These are phyloP conservation scores for Paedocypris sp. DNA, from an alignment of 2,113 vertebrate species.

Conservation along the genomic window DNA sequence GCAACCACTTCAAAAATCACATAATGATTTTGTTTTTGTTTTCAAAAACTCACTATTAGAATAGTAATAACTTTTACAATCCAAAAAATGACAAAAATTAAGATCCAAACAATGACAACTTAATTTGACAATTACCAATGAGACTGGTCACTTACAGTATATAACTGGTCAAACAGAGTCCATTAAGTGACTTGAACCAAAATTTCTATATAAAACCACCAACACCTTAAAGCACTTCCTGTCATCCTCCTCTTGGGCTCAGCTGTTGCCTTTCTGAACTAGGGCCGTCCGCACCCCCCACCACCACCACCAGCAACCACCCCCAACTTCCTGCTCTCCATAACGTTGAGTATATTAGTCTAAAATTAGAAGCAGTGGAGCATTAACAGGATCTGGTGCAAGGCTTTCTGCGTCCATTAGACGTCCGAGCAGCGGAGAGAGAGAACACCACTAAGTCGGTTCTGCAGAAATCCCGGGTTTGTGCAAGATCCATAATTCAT, in stretches of 20 bases:
- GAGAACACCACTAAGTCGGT: slow-evolving; percentile 34
- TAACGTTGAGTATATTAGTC: slow-evolving; percentile 41
- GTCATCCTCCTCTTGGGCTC: slow-evolving; percentile 20
- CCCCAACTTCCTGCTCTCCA: slow-evolving; percentile 10
- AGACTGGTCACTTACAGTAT: too few relatives aligned
- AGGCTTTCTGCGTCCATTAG: slow-evolving; percentile 47
- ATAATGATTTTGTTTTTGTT: too few relatives aligned
- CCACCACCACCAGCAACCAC: neutral
- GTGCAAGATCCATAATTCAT: slow-evolving; percentile 46
- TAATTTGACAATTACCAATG: too few relatives aligned
- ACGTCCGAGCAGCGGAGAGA: slow-evolving; percentile 6
- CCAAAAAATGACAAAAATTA: too few relatives aligned
- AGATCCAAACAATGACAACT: too few relatives aligned
- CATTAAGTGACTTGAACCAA: too few relatives aligned
- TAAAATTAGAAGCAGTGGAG: slow-evolving; percentile 38
- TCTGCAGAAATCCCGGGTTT: slow-evolving; percentile 16
- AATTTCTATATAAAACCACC: too few relatives aligned
- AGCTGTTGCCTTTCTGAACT: neutral
- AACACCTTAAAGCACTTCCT: neutral
- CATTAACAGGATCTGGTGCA: slow-evolving; percentile 39
- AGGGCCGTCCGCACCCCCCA: slow-evolving; percentile 3
- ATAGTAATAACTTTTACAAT: too few relatives aligned
- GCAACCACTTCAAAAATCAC: too few relatives aligned
- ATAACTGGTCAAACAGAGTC: too few relatives aligned
- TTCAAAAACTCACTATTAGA: too few relatives aligned